Percentiles rank a stretch among this genome's conserved stretches.
Conservation (phyloP, 2,797 vertebrate genomes). For the Nasua narica region DNA sequence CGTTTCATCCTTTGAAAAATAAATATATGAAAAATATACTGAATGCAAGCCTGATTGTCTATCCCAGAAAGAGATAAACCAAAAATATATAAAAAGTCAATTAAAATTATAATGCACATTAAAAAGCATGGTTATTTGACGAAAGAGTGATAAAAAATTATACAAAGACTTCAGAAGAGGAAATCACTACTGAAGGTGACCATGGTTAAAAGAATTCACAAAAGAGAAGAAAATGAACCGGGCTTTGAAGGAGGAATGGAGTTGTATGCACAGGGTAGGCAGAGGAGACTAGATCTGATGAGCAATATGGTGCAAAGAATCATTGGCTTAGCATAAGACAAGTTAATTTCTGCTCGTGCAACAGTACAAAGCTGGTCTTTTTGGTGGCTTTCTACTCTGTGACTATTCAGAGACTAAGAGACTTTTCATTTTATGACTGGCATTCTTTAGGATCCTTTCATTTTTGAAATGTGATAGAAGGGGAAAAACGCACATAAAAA, state of each 20-base stretch:
- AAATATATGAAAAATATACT: not conserved
- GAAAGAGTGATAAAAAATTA: not conserved
- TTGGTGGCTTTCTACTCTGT: not conserved
- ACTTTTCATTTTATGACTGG: not conserved
- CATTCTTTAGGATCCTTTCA: not conserved
- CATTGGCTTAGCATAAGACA: not conserved
- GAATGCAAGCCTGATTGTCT: not conserved
- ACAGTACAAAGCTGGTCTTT: not conserved
- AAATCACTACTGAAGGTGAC: not conserved
- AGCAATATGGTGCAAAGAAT: not conserved
- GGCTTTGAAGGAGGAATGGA: not conserved
- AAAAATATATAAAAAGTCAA: not conserved
- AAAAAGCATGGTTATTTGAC: not conserved
- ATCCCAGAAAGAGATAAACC: not conserved
- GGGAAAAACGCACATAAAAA: not conserved
- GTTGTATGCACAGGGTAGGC: not conserved
- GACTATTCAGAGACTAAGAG: not conserved
- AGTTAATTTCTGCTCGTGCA: accelerated
- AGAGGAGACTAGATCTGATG: not conserved
- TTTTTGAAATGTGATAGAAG: not conserved
- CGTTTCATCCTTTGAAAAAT: not conserved
- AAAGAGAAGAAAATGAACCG: not conserved
- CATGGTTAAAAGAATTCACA: not conserved
- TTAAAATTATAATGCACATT: not conserved
- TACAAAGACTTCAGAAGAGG: not conserved